Conservation (phyloP, 2,797 vertebrate genomes). For the Podarcis lilfordi region DNA sequence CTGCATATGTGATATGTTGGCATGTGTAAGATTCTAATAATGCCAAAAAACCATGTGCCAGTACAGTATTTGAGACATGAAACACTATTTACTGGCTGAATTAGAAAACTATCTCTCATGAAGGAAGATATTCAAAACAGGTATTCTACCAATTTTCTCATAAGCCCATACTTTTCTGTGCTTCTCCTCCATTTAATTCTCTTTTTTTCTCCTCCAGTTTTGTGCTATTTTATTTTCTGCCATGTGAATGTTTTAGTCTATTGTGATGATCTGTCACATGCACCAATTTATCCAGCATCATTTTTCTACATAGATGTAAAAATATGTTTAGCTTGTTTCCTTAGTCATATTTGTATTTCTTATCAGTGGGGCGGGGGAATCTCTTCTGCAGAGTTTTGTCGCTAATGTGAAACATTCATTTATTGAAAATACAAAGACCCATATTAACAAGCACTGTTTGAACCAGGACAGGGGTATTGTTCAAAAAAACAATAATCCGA, state of each 20-base stretch:
- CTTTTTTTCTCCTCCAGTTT: conserved; percentile 33
- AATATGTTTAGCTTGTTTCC: conserved; percentile 41
- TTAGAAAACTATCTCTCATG: conserved; percentile 64
- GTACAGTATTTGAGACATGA: conserved; percentile 33
- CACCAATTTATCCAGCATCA: conserved; percentile 63
- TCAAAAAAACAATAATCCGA: conserved; percentile 29
- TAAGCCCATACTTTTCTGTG: conserved; percentile 63
- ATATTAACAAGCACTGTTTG: conserved; percentile 34
- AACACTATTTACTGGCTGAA: conserved; percentile 46
- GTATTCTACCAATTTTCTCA: conserved; percentile 46
- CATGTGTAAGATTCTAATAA: neutral
- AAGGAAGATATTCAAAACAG: conserved; percentile 69
- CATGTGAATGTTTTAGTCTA: conserved; percentile 51
- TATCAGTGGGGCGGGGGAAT: conserved; percentile 44
- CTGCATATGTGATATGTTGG: neutral
- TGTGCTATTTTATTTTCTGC: conserved; percentile 46
- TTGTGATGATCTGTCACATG: conserved; percentile 56
- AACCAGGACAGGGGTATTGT: conserved; percentile 43
- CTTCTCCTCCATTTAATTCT: conserved; percentile 49
- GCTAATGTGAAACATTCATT: conserved; percentile 7
- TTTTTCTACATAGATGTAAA: conserved; percentile 29
- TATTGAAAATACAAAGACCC: conserved; percentile 34
- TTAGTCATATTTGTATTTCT: conserved; percentile 44
- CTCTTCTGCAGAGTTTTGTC: conserved; percentile 57
- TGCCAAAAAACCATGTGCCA: conserved; percentile 29